phyloP scores from a whole-genome alignment of 1,140 invertebrate species.

The Tetramorium alpestre region DNA sequence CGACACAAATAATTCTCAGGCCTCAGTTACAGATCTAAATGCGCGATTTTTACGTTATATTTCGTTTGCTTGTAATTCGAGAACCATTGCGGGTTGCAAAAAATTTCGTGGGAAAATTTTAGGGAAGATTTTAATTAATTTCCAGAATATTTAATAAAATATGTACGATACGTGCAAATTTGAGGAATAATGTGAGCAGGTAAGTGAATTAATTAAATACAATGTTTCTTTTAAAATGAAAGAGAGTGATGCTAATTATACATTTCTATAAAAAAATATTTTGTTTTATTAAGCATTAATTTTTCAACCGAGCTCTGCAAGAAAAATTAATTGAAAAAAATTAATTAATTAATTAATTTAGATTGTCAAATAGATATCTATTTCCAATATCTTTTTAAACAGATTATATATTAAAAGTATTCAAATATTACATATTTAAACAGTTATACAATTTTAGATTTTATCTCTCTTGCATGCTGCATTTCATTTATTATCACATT shows the following conservation, averaged over 20 bases:
- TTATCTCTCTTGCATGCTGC: background rate
- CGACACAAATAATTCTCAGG: conserved; percentile 33
- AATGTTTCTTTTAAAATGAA: background rate
- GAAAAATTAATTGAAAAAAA: background rate
- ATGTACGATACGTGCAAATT: background rate
- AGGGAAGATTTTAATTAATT: background rate
- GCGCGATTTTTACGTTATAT: background rate
- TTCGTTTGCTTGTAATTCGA: too few species aligned
- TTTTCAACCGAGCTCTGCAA: background rate
- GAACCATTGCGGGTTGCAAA: background rate
- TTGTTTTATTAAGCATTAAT: background rate
- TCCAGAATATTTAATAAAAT: background rate
- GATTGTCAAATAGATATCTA: background rate
- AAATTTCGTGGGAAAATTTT: background rate
- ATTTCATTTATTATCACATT: background rate
- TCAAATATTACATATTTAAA: too few species aligned
- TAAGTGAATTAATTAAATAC: conserved; percentile 12
- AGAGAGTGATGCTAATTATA: background rate
- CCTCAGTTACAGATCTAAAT: background rate
- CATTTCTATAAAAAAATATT: background rate
- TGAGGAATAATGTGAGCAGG: background rate
- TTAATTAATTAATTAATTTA: background rate
- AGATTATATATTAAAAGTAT: background rate
- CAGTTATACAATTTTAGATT: conserved; percentile 1
- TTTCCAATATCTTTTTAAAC: background rate